Base-by-base conservation (phyloP, 2,797 vertebrate genomes). In the Eutrigla gurnardus region DNA sequence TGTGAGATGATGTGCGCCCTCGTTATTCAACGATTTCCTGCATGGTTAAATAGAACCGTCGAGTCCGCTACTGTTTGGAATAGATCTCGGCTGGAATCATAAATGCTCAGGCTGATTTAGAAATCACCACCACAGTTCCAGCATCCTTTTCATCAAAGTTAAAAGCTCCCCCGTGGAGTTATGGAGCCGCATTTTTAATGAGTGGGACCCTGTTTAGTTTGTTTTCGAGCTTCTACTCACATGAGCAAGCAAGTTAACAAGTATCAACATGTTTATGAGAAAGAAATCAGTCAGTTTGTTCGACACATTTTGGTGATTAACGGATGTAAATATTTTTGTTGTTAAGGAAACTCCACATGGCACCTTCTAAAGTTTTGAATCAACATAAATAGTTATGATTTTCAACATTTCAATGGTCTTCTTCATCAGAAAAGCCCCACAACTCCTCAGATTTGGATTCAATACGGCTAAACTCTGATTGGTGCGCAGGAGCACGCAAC, bases 1-100 rank as follows among this genome's bases (percentile, higher is more conserved):
- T 61, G 74, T 2, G 37, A 75, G 50, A 70, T 60, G 46, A 77
- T 52, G 62, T 73, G 35, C 68, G 12, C 52, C 52, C 45, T 57
- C 3, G 3, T 63, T 37, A 46, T 76, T 65, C 68, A 78, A 83
- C 25, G 25, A 25, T 25, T 25, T 25, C 25, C 25, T 25, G 25
- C 25, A 25, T 25, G 25, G 25, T 25, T 25, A 25, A 25, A 25
- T 25, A n/a, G n/a, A n/a, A 25, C 25, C 25, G 2, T 25, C 25
- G 25, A 25, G 25, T 71, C 61, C 39, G 42, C 68, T 73, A 39
- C 61, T 70, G 43, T 69, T 71, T 40, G 13, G 8, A 47, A 7
- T 0, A 2, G 4, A 39, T 36, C 63, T 57, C 42, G 14, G 42
- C 25, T 35, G 10, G 3, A 49, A 17, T 52, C 43, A 11, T 25